Base-by-base conservation (phyloP, 1,140 invertebrate species). In the Brachionus paranguensis region DNA sequence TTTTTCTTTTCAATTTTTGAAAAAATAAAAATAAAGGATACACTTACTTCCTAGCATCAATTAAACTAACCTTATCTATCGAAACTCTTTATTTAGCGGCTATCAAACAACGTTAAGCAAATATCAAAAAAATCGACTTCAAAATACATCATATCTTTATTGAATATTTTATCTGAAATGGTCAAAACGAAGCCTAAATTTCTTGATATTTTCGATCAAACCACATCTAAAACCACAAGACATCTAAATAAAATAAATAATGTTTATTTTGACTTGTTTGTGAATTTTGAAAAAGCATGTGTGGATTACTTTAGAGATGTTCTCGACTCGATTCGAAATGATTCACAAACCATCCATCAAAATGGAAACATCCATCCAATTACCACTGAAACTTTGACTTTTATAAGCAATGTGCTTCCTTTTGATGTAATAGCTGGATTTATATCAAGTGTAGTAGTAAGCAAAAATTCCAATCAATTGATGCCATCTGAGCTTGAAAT, bases 371-470 rank as follows among this genome's bases (percentile, higher is more conserved):
- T 81, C 37, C 78, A 81, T 81, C 78, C 53, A 1, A 64, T 81
- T 24, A 64, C 78, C 3, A 81, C 64, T 24, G 64, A 81, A 55
- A 64, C 78, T n/a, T 45, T 81, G 7, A 64, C 29, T 27, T 81
- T 29, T 81, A 64, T 64, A 27, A 12, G 37, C 8, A 81, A 81
- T 81, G n/a, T 81, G 11, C 53, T 81, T 20, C 78, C 53, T n/a
- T 81, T 81, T 68, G 78, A 81, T 68, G 64, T 81, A 81, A 81
- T 81, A 7, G 78, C 78, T 37, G 78, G 78, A 24, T 81, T 81
- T 68, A 81, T 81, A 37, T 60, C 78, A 41, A 81, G 64, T 47
- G 78, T 81, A 24, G 78, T 81, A 20, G 78, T 68, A 14, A 68
- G 78, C 41, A 55, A 81, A 45, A 60, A 81, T 68, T 27, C 50